Evolutionary conservation across 2,113 vertebrate genomes (phyloP).

Genomic region (Psophia crepitans): DNA sequence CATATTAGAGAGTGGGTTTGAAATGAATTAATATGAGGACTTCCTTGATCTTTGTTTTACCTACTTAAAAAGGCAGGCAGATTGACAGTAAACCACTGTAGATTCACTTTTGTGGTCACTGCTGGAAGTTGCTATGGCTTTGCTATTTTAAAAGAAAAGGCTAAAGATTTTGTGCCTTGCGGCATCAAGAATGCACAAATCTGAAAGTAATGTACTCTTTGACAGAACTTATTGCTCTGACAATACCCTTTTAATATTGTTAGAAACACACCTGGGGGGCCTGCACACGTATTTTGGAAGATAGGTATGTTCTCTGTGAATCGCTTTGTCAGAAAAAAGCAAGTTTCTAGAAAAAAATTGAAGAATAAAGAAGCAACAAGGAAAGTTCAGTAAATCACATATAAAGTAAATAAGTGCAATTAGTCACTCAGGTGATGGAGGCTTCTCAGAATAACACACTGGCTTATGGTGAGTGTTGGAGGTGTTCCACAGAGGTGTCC

Average conservation of each 20-base stretch:
- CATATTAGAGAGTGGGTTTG: not conserved
- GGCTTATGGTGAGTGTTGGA: not conserved
- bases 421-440: too few relatives aligned
- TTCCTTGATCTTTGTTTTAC: not conserved
- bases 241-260: not conserved
- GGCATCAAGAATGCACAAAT: not conserved
- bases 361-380: not conserved
- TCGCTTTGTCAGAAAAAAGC: not conserved
- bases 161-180: not conserved
- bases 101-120: not conserved
- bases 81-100: not conserved
- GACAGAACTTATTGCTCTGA: not conserved
- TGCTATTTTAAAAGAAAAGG: not conserved
- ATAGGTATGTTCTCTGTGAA: not conserved
- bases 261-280: not conserved
- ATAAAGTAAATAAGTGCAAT: not conserved
- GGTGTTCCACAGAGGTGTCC: not conserved
- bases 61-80: not conserved
- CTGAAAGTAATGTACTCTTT: not conserved
- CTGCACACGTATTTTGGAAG: not conserved
- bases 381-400: not conserved
- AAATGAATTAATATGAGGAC: not conserved
- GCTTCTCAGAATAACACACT: not conserved
- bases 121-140: not conserved
- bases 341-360: not conserved